Evolutionary conservation across 2,797 vertebrate species (phyloP).

Genomic region (Chloroceryle amazona): DNA sequence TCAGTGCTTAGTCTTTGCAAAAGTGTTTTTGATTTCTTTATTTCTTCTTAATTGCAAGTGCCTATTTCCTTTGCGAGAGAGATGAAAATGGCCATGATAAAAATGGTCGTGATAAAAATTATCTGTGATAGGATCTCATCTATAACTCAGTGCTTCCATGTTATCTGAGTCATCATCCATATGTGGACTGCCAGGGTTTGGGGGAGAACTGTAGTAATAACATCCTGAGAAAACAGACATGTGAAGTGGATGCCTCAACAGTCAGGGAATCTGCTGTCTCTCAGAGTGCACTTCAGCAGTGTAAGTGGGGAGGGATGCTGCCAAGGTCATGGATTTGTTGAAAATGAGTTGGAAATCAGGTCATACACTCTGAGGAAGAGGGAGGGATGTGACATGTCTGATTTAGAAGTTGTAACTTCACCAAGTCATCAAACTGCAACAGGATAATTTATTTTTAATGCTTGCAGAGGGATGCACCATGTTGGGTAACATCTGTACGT

Average conservation of each 20-base stretch:
- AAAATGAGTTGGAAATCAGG: neutral
- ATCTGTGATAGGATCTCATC: neutral
- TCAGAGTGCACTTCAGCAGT: neutral
- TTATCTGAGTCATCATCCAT: neutral
- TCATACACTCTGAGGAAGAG: neutral
- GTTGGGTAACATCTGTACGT: neutral
- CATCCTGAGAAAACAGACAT: neutral
- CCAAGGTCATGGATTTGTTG: neutral
- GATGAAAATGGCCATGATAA: neutral
- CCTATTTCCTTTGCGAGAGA: neutral
- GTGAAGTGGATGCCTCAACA: neutral
- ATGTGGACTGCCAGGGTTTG: neutral
- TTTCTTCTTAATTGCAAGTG: neutral
- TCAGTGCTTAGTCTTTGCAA: neutral
- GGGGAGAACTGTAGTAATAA: neutral
- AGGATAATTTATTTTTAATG: neutral
- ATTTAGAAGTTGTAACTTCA: neutral
- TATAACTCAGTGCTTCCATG: slow-evolving; percentile 9
- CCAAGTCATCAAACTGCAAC: neutral
- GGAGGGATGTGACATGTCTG: neutral
- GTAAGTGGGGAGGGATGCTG: neutral
- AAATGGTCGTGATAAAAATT: neutral
- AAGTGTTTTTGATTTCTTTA: slow-evolving; percentile 3
- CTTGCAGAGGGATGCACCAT: neutral
- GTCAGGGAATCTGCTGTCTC: neutral